Evolutionary conservation across 2,113 vertebrate species (phyloP), one percentile per base, ranked within the genome.

Genomic region (Salvelinus sp.): DNA sequence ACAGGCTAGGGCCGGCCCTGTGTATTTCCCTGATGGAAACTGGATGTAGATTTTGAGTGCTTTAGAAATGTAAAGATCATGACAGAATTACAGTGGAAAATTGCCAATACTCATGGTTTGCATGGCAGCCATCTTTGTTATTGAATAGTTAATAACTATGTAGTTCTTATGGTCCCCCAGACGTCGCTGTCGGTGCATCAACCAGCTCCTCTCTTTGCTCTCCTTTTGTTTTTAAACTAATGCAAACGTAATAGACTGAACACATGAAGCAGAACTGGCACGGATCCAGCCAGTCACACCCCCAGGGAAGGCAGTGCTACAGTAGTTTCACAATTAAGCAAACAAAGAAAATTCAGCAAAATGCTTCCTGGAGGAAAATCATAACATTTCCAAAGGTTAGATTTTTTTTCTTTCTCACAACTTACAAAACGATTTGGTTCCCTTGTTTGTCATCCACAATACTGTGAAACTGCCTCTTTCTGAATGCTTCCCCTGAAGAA

Each of bases 321-420:
- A 44, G 38, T 44, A 10, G 6, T 78, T 84, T 85, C 81, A 91
- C 86, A 90, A 87, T 91, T 90, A 91, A 76, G 66, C 87, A 91
- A 86, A 92, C 86, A 91, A 87, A 89, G 76, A 90, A 80, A 85
- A 85, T 76, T 76, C 80, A 76, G 74, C 80, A 91, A 91, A 92
- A 91, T 78, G 83, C 83, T 88, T 92, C 84, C 86, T 80, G 27
- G 76, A 87, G 75, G 76, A 90, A 87, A 90, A 91, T 82, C 79
- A 85, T 69, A 87, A 84, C 77, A 87, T 76, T 79, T 87, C 80
- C n/a, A 44, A 44, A 74, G 72, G 38, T 44, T 44, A 44, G 38
- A 44, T 44, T 44, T 44, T 23, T 14, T 81, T 70, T 66, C 60
- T 73, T 72, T 77, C 68, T 70, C 76, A 81, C 70, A 82, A 69